phyloP scores from a whole-genome alignment of 2,113 vertebrate species.

The Indicator maculatus region DNA sequence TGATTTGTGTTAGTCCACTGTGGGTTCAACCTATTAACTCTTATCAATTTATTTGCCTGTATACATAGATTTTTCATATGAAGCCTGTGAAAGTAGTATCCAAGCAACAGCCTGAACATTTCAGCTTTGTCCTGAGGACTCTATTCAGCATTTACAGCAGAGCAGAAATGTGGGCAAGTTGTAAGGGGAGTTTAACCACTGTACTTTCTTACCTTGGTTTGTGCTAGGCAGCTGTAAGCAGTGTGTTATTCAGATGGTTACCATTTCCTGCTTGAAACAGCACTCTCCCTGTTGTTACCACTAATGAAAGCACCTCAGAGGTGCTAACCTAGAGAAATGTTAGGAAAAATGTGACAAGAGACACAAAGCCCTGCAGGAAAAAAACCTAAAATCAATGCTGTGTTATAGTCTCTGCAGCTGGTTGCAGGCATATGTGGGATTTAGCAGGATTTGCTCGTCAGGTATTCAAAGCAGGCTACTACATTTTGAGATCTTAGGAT shows the following conservation, averaged over 20 bases:
- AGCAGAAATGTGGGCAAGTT: conserved; percentile 12
- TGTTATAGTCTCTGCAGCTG: background rate
- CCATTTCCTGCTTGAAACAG: background rate
- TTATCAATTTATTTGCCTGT: conserved; percentile 21
- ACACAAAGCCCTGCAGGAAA: background rate
- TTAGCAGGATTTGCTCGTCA: background rate
- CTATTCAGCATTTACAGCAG: conserved; percentile 5
- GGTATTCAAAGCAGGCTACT: background rate
- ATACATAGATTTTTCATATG: background rate
- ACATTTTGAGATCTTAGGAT: background rate
- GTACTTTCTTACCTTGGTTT: background rate
- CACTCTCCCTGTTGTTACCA: background rate
- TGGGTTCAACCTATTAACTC: background rate
- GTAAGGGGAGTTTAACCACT: background rate
- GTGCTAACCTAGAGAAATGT: background rate
- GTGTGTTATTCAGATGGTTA: background rate
- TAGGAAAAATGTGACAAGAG: background rate
- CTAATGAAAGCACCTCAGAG: background rate
- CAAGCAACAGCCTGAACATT: conserved; percentile 53
- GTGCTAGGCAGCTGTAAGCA: background rate
- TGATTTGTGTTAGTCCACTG: background rate
- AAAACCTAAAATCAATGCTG: background rate
- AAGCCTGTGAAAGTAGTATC: conserved; percentile 50
- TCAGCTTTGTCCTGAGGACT: conserved; percentile 48
- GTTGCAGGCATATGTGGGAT: background rate